Conservation (phyloP, 2,113 vertebrate genomes). For the Cervus canadensis region DNA sequence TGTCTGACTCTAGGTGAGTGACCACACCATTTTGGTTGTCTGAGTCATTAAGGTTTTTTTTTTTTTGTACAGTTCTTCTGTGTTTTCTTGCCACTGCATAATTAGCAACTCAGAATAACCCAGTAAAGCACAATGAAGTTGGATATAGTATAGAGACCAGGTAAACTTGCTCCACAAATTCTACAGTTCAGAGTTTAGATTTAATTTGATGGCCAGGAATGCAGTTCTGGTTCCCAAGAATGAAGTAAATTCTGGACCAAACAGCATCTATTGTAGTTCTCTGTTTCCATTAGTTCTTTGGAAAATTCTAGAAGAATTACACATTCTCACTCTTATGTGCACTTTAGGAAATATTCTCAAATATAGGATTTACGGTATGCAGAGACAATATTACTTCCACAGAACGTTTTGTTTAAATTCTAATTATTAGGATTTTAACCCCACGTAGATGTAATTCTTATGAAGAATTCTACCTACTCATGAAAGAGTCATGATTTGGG, state of each 20-base stretch:
- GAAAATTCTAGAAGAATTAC: background rate
- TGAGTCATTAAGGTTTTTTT: background rate
- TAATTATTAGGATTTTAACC: slow-evolving; percentile 45
- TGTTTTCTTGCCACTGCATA: background rate
- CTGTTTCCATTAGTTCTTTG: background rate
- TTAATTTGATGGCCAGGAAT: background rate
- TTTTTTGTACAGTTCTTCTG: background rate
- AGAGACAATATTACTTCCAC: background rate
- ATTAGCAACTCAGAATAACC: background rate
- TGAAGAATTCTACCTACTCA: background rate
- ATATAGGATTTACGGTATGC: background rate
- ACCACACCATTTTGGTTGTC: background rate
- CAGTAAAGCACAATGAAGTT: background rate
- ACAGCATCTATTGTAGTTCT: background rate
- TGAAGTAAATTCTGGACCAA: background rate
- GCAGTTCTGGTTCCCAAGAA: background rate
- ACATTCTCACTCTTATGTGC: background rate
- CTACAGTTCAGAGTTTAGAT: background rate
- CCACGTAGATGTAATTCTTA: background rate
- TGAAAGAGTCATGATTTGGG: background rate
- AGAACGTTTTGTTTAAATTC: slow-evolving; percentile 36
- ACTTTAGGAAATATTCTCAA: background rate
- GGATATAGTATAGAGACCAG: background rate
- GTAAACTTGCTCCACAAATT: background rate
- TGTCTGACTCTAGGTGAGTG: background rate